Evolutionary conservation across 2,888 invertebrate species (phyloP), one percentile per base, ranked within the genome.

Genomic region (Cosmia pyralina): DNA sequence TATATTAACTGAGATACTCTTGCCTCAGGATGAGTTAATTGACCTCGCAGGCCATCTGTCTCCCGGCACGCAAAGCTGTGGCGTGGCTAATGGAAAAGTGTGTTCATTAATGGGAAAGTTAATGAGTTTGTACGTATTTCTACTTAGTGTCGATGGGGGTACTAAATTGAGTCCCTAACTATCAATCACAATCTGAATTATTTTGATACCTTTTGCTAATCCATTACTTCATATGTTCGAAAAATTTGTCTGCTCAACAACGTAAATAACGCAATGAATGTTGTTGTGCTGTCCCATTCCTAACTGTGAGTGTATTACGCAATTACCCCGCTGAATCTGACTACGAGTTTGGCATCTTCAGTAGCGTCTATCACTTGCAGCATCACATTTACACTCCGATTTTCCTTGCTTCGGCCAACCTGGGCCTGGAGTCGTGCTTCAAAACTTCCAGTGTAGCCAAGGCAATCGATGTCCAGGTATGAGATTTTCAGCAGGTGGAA

Each of bases 41-140:
- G 15, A 58, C n/a, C 6, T 64, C 6, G 57, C 34, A 58, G 15
- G 4, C 57, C 34, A 58, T 58, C 52, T 15, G 10, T 58, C 34
- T 58, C 58, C 15, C 6, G 5, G 2, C 58, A 58, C 64, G 34
- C 15, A 58, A n/a, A 57, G 57, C 63, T 63, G 50, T 19, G 28
- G 22, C 13, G 28, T 46, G 19, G 55, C 55, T n/a, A n/a, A 58
- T 64, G 34, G 64, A 58, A 64, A 64, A 58, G 19, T n/a, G n/a
- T 58, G 15, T 15, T 57, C 57, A 57, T 8, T 63, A 64, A 64
- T 64, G n/a, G n/a, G 15, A 58, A 58, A 64, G n/a, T n/a, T 34
- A 57, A 64, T 58, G 58, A 64, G 58, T 64, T 58, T 34, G 58
- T 58, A 34, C 17, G 13, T 62, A 50, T 10, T 58, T 64, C 11